Evolutionary conservation across 2,888 invertebrate genomes (phyloP), one percentile per base, ranked within the genome.

Genomic region (Frankliniella fusca): DNA sequence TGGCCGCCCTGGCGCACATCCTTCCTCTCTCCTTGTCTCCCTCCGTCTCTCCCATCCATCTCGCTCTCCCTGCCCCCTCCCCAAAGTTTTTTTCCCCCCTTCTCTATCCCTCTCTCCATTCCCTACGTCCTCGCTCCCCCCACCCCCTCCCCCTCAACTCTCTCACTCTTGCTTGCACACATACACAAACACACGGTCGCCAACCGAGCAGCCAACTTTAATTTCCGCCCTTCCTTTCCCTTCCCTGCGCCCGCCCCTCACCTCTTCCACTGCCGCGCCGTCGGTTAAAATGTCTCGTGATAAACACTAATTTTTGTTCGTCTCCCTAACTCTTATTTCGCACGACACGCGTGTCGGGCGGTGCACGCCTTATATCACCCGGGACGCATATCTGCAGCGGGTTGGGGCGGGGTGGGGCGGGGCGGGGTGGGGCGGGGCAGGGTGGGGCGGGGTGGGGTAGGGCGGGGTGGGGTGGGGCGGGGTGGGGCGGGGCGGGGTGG

Each of bases 261-360:
- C 38, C 38, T 38, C 38, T 3, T 38, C 5, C 38, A 38, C 38
- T 2, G 38, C 38, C 38, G 38, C 38, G 54, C 15, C n/a, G 65
- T n/a, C 65, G 65, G n/a, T 65, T 65, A 65, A 65, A 65, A 65
- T 8, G 65, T 65, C 65, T 65, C 65, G 65, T 65, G 65, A 65
- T 65, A 65, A 65, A 65, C 65, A 65, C 65, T 18, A 18, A 65
- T 65, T 65, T 65, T 65, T 65, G 65, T n/a, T 9, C 65, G 65
- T n/a, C 20, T n/a, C n/a, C 18, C 65, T 65, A 65, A 65, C 65
- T 65, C 65, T 65, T 65, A 65, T n/a, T 65, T n/a, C n/a, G 65
- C 65, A 65, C 65, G 65, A n/a, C 65, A 65, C 65, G 38, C 38
- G 38, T 38, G 38, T 38, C 38, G 38, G 38, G 38, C 38, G 38